Evolutionary conservation across 2,888 invertebrate genomes (phyloP).

Genomic region (Calameuta pallipes): DNA sequence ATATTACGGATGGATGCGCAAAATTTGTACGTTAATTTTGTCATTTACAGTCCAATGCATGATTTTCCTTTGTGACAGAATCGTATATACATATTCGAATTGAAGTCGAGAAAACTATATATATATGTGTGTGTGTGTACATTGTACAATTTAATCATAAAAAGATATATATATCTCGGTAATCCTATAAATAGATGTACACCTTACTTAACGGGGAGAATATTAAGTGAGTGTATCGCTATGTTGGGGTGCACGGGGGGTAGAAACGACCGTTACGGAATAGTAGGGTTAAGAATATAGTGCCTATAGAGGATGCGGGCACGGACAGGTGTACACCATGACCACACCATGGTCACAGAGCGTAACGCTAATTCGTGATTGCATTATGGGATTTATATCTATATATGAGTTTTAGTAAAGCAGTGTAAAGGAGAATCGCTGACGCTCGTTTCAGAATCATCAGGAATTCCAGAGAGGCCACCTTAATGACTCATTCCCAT

Average conservation of each 20-base stretch:
- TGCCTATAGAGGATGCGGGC: slow-evolving; percentile 14
- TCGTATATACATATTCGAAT: not conserved
- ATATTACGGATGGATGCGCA: slow-evolving; percentile 17
- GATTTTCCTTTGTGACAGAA: slow-evolving; percentile 13
- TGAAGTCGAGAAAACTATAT: not conserved
- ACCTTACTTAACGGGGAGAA: not conserved
- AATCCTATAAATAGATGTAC: not conserved
- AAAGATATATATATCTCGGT: not conserved
- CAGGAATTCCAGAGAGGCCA: slow-evolving; percentile 2
- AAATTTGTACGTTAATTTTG: slow-evolving; percentile 27
- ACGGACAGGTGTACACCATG: slow-evolving; percentile 54
- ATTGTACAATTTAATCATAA: not conserved
- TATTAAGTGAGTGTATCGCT: not conserved
- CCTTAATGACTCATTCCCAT: slow-evolving; percentile 3
- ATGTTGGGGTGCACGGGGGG: slow-evolving; percentile 42
- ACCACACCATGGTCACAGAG: slow-evolving; percentile 43
- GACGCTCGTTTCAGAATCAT: not conserved
- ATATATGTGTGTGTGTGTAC: not conserved
- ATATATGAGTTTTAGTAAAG: not conserved
- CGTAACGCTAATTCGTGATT: slow-evolving; percentile 48
- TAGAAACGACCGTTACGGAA: slow-evolving; percentile 59
- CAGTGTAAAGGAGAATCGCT: not conserved
- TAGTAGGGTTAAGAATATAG: slow-evolving; percentile 26
- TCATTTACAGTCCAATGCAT: slow-evolving; percentile 28
- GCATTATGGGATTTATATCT: slow-evolving; percentile 34